phyloP scores from a whole-genome alignment of 2,113 vertebrate species.

The Tenebrosternarchus preto region DNA sequence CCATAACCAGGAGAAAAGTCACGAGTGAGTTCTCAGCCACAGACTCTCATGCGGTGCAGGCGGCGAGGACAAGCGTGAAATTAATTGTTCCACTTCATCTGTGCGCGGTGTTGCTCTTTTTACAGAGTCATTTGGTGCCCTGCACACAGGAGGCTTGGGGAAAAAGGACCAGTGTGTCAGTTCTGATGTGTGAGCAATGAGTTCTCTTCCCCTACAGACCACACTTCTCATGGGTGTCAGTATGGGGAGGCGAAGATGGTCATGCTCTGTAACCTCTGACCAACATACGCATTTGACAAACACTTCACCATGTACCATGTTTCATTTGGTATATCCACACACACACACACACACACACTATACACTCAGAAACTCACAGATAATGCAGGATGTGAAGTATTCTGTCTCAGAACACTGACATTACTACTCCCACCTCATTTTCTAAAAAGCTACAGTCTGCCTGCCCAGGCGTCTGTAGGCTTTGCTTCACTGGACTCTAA shows the following conservation, averaged over 20 bases:
- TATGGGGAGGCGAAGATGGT: background rate
- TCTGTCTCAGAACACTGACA: background rate
- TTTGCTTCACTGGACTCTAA: too few relatives aligned
- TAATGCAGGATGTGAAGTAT: background rate
- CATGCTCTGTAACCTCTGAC: background rate
- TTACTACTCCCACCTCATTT: background rate
- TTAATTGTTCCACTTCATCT: conserved; percentile 98
- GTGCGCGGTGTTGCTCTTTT: conserved; percentile 85
- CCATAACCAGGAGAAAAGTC: conserved; percentile 65
- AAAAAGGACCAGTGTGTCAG: background rate
- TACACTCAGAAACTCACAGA: background rate
- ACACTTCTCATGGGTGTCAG: background rate
- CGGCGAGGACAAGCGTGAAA: conserved; percentile 95
- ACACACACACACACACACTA: background rate
- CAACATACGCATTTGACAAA: background rate
- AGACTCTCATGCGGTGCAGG: conserved; percentile 88
- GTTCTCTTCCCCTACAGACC: background rate
- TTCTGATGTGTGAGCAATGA: background rate
- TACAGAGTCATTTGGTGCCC: conserved; percentile 87
- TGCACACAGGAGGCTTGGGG: conserved; percentile 48
- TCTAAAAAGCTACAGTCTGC: background rate
- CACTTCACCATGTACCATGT: background rate
- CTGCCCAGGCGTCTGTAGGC: background rate
- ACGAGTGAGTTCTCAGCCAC: conserved; percentile 83
- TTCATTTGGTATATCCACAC: background rate